Conservation (phyloP, 2,888 invertebrate genomes). For the Drosophila birchii region DNA sequence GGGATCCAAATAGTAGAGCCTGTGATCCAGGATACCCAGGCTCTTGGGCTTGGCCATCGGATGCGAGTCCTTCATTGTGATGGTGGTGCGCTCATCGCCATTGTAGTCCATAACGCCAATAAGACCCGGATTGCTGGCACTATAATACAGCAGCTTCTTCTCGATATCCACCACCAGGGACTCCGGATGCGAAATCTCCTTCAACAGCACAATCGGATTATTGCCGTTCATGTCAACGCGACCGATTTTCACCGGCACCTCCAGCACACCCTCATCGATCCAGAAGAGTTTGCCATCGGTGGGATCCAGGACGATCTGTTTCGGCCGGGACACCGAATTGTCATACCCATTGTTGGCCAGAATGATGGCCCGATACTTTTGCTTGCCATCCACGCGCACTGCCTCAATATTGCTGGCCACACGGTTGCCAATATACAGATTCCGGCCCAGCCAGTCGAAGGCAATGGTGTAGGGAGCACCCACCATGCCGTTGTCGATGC, state of each 20-base stretch:
- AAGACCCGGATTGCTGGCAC: conserved; percentile 90
- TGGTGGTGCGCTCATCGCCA: conserved; percentile 88
- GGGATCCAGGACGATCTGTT: conserved; percentile 95
- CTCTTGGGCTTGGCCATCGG: conserved; percentile 92
- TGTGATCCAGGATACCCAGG: conserved; percentile 91
- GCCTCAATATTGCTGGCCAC: conserved; percentile 96
- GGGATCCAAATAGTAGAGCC: conserved; percentile 95
- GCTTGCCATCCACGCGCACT: conserved; percentile 93
- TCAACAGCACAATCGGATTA: conserved; percentile 90
- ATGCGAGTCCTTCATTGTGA: conserved; percentile 89
- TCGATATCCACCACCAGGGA: conserved; percentile 94
- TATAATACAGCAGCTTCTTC: conserved; percentile 94
- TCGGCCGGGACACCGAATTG: conserved; percentile 94
- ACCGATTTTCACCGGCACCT: conserved; percentile 94
- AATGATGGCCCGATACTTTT: conserved; percentile 92
- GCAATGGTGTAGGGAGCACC: conserved; percentile 96
- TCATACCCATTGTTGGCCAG: conserved; percentile 95
- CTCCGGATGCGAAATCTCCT: conserved; percentile 89
- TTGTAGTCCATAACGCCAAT: conserved; percentile 90
- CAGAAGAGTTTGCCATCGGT: conserved; percentile 97
- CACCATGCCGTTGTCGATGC: conserved; percentile 93
- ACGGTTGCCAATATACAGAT: conserved; percentile 96
- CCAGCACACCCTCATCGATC: conserved; percentile 97
- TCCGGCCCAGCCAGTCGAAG: conserved; percentile 98
- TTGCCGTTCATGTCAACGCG: conserved; percentile 97